Base-by-base conservation (phyloP, 2,113 vertebrate genomes). In the Mugil cephalus region DNA sequence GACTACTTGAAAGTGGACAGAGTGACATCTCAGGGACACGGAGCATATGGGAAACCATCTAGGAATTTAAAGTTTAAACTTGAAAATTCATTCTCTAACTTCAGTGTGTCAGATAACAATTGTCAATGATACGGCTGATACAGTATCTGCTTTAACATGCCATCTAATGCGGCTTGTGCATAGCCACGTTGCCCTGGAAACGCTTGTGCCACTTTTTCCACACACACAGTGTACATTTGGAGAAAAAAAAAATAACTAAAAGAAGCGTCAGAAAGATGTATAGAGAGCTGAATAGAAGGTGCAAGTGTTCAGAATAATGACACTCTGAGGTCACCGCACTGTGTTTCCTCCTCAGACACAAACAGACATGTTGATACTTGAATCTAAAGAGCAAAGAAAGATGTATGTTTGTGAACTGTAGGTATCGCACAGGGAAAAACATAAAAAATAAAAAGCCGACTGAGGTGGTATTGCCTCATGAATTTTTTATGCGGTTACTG, bases 401-500 rank as follows among this genome's bases (percentile, higher is more conserved):
- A 30, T 30, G 24, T 30, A 30, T 2, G 24, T 30, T 30, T 30
- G 30, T 56, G 17, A 9, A 21, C 11, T 42, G 39, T 42, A 42
- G 2, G 24, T 30, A 3, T 30, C 5, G 24, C 24, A 30, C 24
- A 5, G 24, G 5, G 24, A 5, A 30, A 30, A 30, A 30, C n/a
- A n/a, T n/a, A n/a, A n/a, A n/a, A n/a, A n/a, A n/a, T n/a, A 30
- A 30, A 30, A 30, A 2, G 5, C 2, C 24, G 5, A 30, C 42
- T 56, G 21, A 36, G 17, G 30, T 15, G 10, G 15, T 1, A 11
- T 4, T 35, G 36, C 13, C 36, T 51, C 11, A 68, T 60, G 40
- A 59, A 53, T 80, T 43, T 68, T 84, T 76, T 35, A 72, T 68
- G 8, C 35, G 34, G 56, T 9, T 17, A n/a, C 38, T 52, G 38